Evolutionary conservation across 2,888 invertebrate genomes (phyloP).

Genomic region (Caenorhabditis sinica): DNA sequence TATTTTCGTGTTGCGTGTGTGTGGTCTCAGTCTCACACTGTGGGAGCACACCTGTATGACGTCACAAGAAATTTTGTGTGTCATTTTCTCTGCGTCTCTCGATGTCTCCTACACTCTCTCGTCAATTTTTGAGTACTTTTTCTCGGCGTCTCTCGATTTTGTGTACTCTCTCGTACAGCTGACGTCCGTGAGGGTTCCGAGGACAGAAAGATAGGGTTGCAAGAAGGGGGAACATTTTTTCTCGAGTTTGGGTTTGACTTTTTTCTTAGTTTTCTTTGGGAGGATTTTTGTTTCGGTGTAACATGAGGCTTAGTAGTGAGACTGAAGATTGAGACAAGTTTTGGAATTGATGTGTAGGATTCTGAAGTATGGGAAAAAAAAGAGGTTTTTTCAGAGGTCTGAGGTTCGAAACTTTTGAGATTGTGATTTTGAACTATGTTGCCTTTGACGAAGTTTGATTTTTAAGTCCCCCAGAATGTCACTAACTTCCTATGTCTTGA

Average conservation of each 20-base stretch:
- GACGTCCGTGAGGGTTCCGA: slow-evolving; percentile 23
- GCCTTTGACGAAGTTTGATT: too few species aligned
- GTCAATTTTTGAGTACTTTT: slow-evolving; percentile 8
- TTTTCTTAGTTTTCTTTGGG: not conserved
- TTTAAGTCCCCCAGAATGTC: too few species aligned
- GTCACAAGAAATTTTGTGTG: slow-evolving; percentile 31
- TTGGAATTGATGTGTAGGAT: too few species aligned
- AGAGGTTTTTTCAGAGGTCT: not conserved
- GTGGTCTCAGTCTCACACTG: slow-evolving; percentile 16
- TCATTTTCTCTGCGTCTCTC: slow-evolving; percentile 18
- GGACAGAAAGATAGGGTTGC: slow-evolving; percentile 9
- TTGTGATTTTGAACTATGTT: too few species aligned
- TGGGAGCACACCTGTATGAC: slow-evolving; percentile 38
- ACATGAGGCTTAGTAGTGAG: too few species aligned
- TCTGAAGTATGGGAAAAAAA: not conserved
- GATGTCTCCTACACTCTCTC: not conserved
- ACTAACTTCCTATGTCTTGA: too few species aligned
- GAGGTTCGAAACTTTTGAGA: not conserved
- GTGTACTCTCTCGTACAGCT: slow-evolving; percentile 1
- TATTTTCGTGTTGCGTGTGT: slow-evolving; percentile 24
- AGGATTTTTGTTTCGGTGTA: too few species aligned
- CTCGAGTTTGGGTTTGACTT: not conserved
- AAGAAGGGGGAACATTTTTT: not conserved
- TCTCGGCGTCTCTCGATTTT: not conserved
- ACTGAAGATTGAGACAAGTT: too few species aligned